These are phyloP conservation scores for Limnephilus marmoratus DNA, from an alignment of 2,888 invertebrate genomes.

Conservation along the genomic window DNA sequence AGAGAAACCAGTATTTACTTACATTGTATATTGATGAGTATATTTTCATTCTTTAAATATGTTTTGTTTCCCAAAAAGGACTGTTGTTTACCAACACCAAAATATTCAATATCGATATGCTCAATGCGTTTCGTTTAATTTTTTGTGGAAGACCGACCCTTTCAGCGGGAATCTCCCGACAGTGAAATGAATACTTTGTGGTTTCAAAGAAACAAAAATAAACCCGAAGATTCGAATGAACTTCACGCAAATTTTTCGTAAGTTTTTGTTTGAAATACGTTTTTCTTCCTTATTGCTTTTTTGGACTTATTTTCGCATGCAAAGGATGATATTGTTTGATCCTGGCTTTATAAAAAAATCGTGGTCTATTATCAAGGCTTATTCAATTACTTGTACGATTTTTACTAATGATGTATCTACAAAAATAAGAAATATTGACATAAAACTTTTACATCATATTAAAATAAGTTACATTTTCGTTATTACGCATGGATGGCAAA, in stretches of 20 bases:
- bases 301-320: background rate
- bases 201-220: background rate
- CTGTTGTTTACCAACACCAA: background rate
- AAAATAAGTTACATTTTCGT: no score
- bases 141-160: background rate
- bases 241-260: background rate
- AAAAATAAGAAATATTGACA: no score
- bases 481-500: no score
- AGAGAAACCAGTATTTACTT: background rate
- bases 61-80: background rate
- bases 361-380: background rate
- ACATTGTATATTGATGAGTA: background rate
- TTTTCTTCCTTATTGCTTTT: background rate
- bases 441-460: no score
- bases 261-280: background rate
- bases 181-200: slow-evolving; percentile 1
- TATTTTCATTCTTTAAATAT: background rate
- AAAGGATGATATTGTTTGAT: background rate
- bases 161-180: background rate
- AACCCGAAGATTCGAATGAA: background rate
- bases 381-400: background rate
- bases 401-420: no score
- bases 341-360: background rate
- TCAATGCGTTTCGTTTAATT: background rate
- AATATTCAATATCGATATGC: background rate